phyloP scores from a whole-genome alignment of 1,140 invertebrate species.

The Anoplophora glabripennis region DNA sequence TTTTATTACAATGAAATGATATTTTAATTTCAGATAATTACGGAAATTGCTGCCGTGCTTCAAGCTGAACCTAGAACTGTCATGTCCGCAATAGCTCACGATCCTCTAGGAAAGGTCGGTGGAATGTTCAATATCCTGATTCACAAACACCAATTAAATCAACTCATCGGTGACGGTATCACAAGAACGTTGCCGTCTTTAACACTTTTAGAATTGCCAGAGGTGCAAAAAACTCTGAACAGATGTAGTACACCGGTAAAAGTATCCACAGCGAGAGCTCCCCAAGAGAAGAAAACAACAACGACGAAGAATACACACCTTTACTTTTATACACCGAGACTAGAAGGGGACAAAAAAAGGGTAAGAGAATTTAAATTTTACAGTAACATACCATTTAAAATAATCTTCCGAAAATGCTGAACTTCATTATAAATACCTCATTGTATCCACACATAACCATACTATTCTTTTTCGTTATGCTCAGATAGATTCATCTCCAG shows the following conservation, averaged over 20 bases:
- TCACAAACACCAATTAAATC: slow-evolving; percentile 24
- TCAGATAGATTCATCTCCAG: background rate
- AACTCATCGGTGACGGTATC: slow-evolving; percentile 30
- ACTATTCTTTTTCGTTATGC: too few relatives aligned
- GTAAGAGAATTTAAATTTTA: background rate
- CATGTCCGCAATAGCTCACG: slow-evolving; percentile 17
- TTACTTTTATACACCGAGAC: background rate
- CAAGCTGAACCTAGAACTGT: slow-evolving; percentile 19
- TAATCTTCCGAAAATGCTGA: too few relatives aligned
- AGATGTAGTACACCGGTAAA: slow-evolving; percentile 9
- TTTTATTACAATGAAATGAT: too few relatives aligned
- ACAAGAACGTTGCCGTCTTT: slow-evolving; percentile 19
- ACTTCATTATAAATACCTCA: too few relatives aligned
- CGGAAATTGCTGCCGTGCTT: slow-evolving; percentile 23
- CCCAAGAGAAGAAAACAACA: slow-evolving; percentile 1
- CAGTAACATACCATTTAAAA: background rate
- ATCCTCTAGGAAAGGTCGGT: slow-evolving; percentile 38
- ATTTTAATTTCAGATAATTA: slow-evolving; percentile 12
- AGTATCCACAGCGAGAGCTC: background rate
- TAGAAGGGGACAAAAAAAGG: too few relatives aligned
- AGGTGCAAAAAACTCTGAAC: slow-evolving; percentile 14
- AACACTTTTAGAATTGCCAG: slow-evolving; percentile 11
- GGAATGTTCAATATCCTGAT: slow-evolving; percentile 43
- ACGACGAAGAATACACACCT: slow-evolving; percentile 9
- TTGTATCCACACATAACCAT: too few relatives aligned